A percentile compares a stretch with the other conserved stretches of the same genome.
Conservation (phyloP, 1,140 invertebrate species). For the Drosophila repletoides region DNA sequence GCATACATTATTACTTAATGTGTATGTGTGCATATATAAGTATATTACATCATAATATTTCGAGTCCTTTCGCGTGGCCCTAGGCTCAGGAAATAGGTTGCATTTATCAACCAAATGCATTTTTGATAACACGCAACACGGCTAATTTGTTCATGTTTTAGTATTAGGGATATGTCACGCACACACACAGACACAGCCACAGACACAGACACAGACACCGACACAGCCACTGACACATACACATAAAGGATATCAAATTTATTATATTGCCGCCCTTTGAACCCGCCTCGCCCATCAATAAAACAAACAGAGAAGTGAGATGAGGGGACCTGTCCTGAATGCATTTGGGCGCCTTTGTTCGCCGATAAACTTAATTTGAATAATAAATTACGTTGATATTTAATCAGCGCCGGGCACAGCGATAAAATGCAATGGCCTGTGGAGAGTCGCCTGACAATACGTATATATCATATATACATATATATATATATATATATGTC, state of each 20-base stretch:
- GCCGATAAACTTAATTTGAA: constrained; percentile 78
- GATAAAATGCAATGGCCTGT: constrained; percentile 73
- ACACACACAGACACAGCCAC: constrained; percentile 15
- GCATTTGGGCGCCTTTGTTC: constrained; percentile 57
- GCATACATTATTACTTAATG: too few relatives aligned
- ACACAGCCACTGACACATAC: constrained; percentile 11
- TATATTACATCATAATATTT: background rate
- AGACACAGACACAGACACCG: too few relatives aligned
- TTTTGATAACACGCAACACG: constrained; percentile 58
- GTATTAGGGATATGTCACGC: constrained; percentile 56
- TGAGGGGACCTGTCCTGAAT: background rate
- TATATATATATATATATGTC: constrained; percentile 4
- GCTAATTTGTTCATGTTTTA: constrained; percentile 57
- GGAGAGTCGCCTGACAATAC: constrained; percentile 11
- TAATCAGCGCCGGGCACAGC: constrained; percentile 67
- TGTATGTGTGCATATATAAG: background rate
- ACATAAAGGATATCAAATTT: constrained; percentile 48
- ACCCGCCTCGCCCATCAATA: constrained; percentile 16
- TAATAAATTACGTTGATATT: constrained; percentile 80
- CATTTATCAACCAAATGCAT: constrained; percentile 63
- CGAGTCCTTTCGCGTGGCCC: background rate
- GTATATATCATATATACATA: constrained; percentile 5
- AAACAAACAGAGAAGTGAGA: constrained; percentile 21
- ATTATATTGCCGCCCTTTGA: constrained; percentile 35
- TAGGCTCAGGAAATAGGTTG: constrained; percentile 9